Evolutionary conservation across 2,797 vertebrate species (phyloP), one percentile per base, ranked within the genome.

Genomic region (Sorex maritimensis): DNA sequence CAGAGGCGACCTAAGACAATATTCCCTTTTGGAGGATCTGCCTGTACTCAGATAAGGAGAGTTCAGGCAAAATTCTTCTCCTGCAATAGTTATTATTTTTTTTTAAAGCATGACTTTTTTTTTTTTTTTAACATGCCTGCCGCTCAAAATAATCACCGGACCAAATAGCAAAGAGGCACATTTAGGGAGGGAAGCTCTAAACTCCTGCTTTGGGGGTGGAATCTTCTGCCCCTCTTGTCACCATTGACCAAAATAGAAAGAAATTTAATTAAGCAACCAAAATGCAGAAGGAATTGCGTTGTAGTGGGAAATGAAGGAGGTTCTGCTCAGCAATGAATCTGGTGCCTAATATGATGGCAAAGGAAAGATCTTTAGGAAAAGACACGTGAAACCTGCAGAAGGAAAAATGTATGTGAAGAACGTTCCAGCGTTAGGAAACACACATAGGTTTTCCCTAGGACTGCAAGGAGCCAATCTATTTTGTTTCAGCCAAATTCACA

Each of bases 401-500:
- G 7, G 17, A 41, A 2, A 49, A 3, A 19, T 21, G 61, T 52
- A 63, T 19, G 61, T 19, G 61, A 63, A 61, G 24, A 30, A 13
- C 8, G 14, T 24, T 26, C 26, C 21, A 46, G 3, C 28, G 10
- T 49, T 75, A 7, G 49, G 65, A 92, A 61, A n/a, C 14, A 19
- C 0, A 1, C 1, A 11, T 15, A 5, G 1, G 6, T 71, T 84
- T 74, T 30, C 24, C 5, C 24, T 11, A 1, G 15, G 9, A 88
- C 38, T 15, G 0, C 69, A 58, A 38, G 89, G 8, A 71, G 24
- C 9, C 24, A 71, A 44, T 58, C 41, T 55, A 52, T 38, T 77
- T 26, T 34, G 86, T 41, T 88, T 81, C 67, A 73, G 4, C 65
- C 82, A 82, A 87, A 86, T 61, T 49, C n/a, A 61, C 19, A 2